Conservation (phyloP, 2,113 vertebrate genomes). For the Eolophus roseicapilla region DNA sequence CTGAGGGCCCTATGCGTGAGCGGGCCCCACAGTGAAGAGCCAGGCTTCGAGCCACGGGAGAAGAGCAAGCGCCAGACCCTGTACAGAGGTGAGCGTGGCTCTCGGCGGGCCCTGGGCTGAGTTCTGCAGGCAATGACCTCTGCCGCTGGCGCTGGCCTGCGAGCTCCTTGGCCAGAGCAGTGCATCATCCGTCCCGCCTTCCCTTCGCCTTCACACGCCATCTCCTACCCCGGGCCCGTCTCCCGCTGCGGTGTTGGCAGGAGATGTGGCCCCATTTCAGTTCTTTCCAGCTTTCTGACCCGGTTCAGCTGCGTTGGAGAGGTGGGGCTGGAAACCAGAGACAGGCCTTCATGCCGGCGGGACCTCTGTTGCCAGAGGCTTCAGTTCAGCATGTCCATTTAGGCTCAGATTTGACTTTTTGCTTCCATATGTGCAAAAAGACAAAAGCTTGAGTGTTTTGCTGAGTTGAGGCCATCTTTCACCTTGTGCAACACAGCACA, state of each 20-base stretch:
- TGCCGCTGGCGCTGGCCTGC: background rate
- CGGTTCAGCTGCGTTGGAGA: background rate
- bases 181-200: background rate
- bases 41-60: background rate
- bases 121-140: background rate
- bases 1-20: background rate
- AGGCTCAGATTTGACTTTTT: background rate
- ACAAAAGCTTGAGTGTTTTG: background rate
- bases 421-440: background rate
- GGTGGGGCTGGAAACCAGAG: background rate
- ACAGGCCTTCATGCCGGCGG: background rate
- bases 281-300: slow-evolving; percentile 4
- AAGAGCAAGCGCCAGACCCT: background rate
- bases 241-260: background rate
- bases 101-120: background rate
- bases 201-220: fast-evolving
- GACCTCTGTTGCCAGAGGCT: background rate
- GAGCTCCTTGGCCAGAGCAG: background rate
- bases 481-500: fast-evolving
- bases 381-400: background rate
- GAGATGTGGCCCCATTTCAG: background rate
- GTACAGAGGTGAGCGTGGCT: background rate
- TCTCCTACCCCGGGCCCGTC: background rate
- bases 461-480: background rate
- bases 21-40: background rate